Evolutionary conservation across 2,888 invertebrate genomes (phyloP).

Genomic region (Luperina testacea): DNA sequence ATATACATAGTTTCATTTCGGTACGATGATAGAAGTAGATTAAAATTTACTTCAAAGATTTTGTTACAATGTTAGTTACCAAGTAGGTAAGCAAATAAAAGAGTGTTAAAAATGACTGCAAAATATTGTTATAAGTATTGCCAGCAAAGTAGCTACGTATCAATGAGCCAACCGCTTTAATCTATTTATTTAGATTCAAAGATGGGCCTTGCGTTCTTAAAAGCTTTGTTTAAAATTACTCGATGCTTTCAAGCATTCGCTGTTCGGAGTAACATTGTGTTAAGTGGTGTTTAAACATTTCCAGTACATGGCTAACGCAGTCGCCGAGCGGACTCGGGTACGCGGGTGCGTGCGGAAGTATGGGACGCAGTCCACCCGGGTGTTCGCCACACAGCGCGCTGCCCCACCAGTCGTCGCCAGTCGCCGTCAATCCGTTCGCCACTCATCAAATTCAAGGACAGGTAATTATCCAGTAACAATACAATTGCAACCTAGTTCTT

Average conservation of each 20-base stretch:
- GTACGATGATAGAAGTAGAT: no score
- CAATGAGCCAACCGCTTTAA: not conserved
- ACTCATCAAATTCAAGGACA: constrained; percentile 86
- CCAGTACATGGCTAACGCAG: constrained; percentile 84
- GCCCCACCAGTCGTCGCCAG: constrained; percentile 84
- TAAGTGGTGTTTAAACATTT: constrained; percentile 65
- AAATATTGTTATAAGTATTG: not conserved
- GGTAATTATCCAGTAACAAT: constrained; percentile 68
- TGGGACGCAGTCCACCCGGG: constrained; percentile 83
- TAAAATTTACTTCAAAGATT: not conserved
- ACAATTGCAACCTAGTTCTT: not conserved
- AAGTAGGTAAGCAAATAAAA: not conserved
- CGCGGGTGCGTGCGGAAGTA: constrained; percentile 78
- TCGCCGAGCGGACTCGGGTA: constrained; percentile 80
- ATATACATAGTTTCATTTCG: no score
- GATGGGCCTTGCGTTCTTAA: constrained; percentile 11
- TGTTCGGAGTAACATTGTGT: constrained; percentile 31
- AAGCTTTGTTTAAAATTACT: constrained; percentile 48
- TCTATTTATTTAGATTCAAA: constrained; percentile 19
- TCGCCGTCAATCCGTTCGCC: constrained; percentile 82
- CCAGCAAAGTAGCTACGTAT: not conserved
- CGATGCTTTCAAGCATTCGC: constrained; percentile 32
- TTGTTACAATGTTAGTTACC: not conserved
- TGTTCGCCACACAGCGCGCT: constrained; percentile 82
- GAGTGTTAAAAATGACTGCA: not conserved